Base-by-base conservation (phyloP, 2,113 vertebrate species). In the Tricholaema leucomelas region DNA sequence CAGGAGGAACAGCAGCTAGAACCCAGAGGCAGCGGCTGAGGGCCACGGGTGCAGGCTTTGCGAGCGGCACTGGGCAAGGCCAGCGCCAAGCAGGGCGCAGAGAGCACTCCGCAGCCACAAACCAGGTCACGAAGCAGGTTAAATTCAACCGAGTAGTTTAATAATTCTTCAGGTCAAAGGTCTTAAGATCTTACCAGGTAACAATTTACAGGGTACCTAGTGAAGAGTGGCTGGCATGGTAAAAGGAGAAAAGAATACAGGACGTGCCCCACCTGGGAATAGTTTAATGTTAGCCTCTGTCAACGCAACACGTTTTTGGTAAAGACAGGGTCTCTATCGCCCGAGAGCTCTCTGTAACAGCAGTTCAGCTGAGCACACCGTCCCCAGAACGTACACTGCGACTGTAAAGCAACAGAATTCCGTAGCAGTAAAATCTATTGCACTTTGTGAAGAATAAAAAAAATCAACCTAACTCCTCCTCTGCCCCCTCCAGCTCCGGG, bases 351-450 rank as follows among this genome's bases (percentile, higher is more conserved):
- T 94, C 85, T 95, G 96, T 91, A 94, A 97, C 88, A 97, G 92
- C 93, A 97, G 96, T 96, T 94, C 96, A 97, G 96, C 95, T 95
- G 95, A 97, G 94, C 95, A 97, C 91, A 92, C 96, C 96, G 91
- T 97, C 96, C 93, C 96, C 97, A 97, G 93, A 95, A 97, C 97
- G 94, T 97, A 97, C 85, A 97, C 94, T 86, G 97, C 66, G 91
- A 97, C 97, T 97, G 94, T 97, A 97, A 98, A 97, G 97, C 97
- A 98, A 98, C 97, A 98, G 97, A 97, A 96, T 95, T 98, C 97
- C 98, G 97, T 91, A 98, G 98, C 98, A 97, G 97, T 97, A 98
- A 98, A 97, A 97, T 97, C 98, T 98, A 98, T 97, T 98, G 98
- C 98, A 98, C 98, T 98, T 98, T 97, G 98, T 97, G 97, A 98